phyloP scores from a whole-genome alignment of 2,888 invertebrate genomes.

The Beris chalybata region DNA sequence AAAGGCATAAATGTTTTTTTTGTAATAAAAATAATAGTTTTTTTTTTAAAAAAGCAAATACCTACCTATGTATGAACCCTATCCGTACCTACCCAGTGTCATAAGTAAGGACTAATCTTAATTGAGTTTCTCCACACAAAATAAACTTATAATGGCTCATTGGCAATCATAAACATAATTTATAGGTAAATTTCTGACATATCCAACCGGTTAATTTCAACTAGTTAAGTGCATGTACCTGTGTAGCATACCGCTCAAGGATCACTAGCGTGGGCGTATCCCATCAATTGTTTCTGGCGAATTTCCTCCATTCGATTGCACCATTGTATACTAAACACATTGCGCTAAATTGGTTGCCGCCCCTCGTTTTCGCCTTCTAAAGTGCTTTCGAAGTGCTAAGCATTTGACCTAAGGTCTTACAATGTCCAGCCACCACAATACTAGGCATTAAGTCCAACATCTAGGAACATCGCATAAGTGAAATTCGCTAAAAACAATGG shows the following conservation, averaged over 20 bases:
- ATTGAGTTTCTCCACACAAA: too few relatives aligned
- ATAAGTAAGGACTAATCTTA: too few relatives aligned
- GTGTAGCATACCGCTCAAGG: background rate
- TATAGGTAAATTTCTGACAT: too few relatives aligned
- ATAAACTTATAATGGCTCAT: too few relatives aligned
- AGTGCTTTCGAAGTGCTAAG: background rate
- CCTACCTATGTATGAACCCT: too few relatives aligned
- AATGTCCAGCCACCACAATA: constrained; percentile 4
- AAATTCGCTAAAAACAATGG: constrained; percentile 11
- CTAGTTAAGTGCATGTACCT: background rate
- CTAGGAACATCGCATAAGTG: background rate
- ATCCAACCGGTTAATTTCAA: too few relatives aligned
- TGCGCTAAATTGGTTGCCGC: constrained; percentile 18
- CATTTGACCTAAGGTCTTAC: constrained; percentile 15
- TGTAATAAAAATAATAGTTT: too few relatives aligned
- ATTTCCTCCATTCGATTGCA: background rate
- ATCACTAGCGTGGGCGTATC: constrained; percentile 10
- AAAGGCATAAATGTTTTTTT: too few relatives aligned
- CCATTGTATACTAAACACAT: constrained; percentile 7
- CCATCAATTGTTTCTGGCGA: constrained; percentile 21
- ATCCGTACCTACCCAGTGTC: too few relatives aligned
- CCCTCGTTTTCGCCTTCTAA: constrained; percentile 11
- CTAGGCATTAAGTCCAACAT: background rate
- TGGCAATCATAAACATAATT: too few relatives aligned
- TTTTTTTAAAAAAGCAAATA: too few relatives aligned